These are phyloP conservation scores for Pemphigus obesinymphae DNA, from an alignment of 1,140 invertebrate genomes.

Conservation along the genomic window DNA sequence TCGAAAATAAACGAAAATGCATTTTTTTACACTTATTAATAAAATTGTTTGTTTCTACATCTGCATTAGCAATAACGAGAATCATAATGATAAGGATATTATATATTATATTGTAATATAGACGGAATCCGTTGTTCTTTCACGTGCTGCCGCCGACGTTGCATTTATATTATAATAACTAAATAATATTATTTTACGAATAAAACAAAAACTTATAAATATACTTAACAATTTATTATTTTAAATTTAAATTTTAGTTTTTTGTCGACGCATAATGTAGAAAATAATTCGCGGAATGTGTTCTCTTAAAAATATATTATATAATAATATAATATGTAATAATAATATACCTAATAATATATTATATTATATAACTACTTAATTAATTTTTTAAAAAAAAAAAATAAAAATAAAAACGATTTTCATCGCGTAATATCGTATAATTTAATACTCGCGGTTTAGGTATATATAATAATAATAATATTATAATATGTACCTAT, in stretches of 20 bases:
- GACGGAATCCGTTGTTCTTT: not conserved
- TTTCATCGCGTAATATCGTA: not conserved
- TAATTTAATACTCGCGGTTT: too few relatives aligned
- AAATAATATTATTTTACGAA: not conserved
- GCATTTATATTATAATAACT: constrained; percentile 15
- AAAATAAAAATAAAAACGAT: too few relatives aligned
- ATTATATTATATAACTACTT: not conserved
- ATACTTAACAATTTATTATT: not conserved
- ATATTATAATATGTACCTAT: not conserved
- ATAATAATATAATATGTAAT: too few relatives aligned
- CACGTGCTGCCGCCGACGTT: constrained; percentile 19
- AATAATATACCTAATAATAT: not conserved
- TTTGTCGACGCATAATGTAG: not conserved
- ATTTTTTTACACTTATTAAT: too few relatives aligned
- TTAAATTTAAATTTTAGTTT: not conserved
- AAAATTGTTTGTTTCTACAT: too few relatives aligned
- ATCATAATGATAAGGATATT: too few relatives aligned
- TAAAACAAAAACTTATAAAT: too few relatives aligned
- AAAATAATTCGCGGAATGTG: not conserved
- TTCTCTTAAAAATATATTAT: not conserved
- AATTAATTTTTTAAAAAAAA: too few relatives aligned
- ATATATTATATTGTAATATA: too few relatives aligned
- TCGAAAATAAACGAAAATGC: too few relatives aligned
- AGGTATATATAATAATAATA: too few relatives aligned
- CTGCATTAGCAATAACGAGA: too few relatives aligned